Evolutionary conservation across 1,140 invertebrate species (phyloP).

Genomic region (Calosoma granatense): DNA sequence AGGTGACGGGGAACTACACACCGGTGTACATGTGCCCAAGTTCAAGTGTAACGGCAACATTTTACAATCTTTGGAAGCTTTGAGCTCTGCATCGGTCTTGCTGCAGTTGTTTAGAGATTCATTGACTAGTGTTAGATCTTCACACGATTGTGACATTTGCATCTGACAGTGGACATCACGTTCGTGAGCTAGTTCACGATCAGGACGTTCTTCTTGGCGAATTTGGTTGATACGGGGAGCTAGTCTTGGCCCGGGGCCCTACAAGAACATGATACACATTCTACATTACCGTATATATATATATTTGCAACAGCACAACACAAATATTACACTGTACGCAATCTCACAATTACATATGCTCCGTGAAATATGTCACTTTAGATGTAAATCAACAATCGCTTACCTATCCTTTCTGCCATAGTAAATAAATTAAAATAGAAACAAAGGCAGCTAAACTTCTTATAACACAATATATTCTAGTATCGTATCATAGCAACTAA

Average conservation of each 20-base stretch:
- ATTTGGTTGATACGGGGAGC: conserved; percentile 76
- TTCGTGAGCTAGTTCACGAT: conserved; percentile 83
- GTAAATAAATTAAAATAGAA: conserved; percentile 10
- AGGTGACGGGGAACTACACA: conserved; percentile 55
- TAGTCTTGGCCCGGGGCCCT: conserved; percentile 50
- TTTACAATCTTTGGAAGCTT: conserved; percentile 20
- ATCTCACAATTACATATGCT: no score
- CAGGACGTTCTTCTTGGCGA: conserved; percentile 77
- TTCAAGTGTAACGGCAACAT: conserved; percentile 32
- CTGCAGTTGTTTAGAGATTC: conserved; percentile 40
- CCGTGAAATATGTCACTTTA: no score
- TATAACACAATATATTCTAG: no score
- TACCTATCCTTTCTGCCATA: neutral
- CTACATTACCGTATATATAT: conserved; percentile 12
- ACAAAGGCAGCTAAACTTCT: no score
- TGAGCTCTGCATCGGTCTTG: conserved; percentile 33
- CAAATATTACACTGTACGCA: no score
- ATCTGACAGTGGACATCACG: conserved; percentile 76
- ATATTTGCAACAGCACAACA: conserved; percentile 4
- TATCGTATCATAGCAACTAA: no score
- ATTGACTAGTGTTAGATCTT: conserved; percentile 69
- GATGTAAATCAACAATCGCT: no score
- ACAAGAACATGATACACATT: conserved; percentile 20
- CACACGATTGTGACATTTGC: conserved; percentile 84
- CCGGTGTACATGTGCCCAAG: conserved; percentile 31